Percentiles rank a stretch among this genome's conserved stretches.
These are phyloP conservation scores for Eupithecia inturbata DNA, from an alignment of 2,888 invertebrate genomes.

Conservation along the genomic window DNA sequence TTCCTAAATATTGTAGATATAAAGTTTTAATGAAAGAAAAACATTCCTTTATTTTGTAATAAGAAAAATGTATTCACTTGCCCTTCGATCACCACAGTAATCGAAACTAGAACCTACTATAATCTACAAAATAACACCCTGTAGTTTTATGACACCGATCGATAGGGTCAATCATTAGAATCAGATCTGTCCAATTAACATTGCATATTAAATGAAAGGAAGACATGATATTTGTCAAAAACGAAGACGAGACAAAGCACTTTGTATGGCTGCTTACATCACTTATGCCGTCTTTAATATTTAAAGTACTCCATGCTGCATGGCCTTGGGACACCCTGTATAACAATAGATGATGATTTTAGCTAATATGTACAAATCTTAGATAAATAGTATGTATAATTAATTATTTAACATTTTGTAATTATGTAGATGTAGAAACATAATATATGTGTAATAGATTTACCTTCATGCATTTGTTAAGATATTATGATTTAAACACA, in stretches of 20 bases:
- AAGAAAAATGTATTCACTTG: background rate
- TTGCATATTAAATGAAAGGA: background rate
- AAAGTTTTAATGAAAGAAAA: background rate
- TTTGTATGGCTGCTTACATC: background rate
- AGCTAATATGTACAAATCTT: background rate
- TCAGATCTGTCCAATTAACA: background rate
- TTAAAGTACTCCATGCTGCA: background rate
- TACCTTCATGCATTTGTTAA: conserved; percentile 19
- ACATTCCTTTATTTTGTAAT: background rate
- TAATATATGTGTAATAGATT: background rate
- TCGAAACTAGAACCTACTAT: too few relatives aligned
- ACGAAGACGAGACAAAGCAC: background rate
- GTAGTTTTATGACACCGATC: too few relatives aligned
- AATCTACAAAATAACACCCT: background rate
- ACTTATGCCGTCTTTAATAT: background rate
- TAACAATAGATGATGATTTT: background rate
- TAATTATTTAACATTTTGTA: background rate
- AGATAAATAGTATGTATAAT: background rate
- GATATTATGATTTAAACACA: conserved; percentile 3
- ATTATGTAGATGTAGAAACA: background rate
- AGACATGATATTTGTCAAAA: background rate
- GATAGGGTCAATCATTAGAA: background rate
- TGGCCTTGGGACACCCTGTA: background rate
- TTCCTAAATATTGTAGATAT: background rate
- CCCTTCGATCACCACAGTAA: too few relatives aligned